Conservation (phyloP, 2,797 vertebrate species). For the Halcyon chelicuti region DNA sequence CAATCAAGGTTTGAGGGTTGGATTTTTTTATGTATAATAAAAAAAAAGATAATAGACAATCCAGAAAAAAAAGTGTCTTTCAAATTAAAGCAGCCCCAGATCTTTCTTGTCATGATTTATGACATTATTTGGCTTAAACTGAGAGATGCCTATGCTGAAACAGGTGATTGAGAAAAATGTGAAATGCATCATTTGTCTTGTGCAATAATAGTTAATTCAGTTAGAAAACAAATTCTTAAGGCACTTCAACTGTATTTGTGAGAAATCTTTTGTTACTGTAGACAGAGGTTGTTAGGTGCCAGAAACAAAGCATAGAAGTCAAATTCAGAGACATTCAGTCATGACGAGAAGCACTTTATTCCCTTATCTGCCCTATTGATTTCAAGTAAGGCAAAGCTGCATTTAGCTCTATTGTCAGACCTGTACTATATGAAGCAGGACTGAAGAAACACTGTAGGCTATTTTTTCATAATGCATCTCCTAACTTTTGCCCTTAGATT, state of each 20-base stretch:
- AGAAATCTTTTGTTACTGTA: not conserved
- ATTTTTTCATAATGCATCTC: not conserved
- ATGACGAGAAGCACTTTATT: not conserved
- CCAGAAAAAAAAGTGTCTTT: not conserved
- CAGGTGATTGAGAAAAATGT: conserved; percentile 4
- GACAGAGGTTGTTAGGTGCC: not conserved
- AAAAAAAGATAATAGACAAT: not conserved
- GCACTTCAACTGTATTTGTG: not conserved
- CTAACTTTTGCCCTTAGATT: not conserved
- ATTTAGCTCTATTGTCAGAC: not conserved
- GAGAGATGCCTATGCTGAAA: not conserved
- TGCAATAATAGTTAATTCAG: not conserved
- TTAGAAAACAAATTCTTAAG: not conserved
- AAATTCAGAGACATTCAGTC: not conserved
- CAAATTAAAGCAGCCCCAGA: not conserved
- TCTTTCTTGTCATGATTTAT: not conserved
- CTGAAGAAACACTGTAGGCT: not conserved
- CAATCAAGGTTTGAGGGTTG: not conserved
- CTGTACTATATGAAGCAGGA: not conserved
- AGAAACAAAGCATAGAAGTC: not conserved
- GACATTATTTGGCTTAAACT: not conserved
- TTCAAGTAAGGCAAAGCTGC: not conserved
- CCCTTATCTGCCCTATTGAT: not conserved
- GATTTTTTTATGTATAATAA: not conserved
- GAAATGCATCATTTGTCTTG: not conserved